phyloP scores from a whole-genome alignment of 1,140 invertebrate genomes.

The Hyles vespertilio region DNA sequence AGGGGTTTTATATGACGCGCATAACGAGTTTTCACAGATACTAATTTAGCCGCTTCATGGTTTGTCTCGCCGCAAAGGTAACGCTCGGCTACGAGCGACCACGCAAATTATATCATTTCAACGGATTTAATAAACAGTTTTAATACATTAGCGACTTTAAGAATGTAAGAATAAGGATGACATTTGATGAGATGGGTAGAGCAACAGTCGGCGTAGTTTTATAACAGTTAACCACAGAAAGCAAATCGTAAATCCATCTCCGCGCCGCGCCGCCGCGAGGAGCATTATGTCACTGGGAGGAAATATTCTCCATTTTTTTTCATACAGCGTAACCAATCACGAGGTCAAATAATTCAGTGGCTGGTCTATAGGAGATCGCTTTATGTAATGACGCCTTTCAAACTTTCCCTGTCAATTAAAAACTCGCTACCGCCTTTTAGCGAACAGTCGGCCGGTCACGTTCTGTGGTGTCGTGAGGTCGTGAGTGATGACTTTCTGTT shows the following conservation, averaged over 20 bases:
- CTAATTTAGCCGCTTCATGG: slow-evolving; percentile 36
- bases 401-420: slow-evolving; percentile 49
- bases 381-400: slow-evolving; percentile 32
- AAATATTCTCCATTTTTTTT: slow-evolving; percentile 22
- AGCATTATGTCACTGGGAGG: slow-evolving; percentile 34
- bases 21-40: slow-evolving; percentile 26
- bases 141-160: slow-evolving; percentile 6
- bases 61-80: slow-evolving; percentile 42
- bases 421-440: slow-evolving; percentile 35
- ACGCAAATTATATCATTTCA: slow-evolving; percentile 51
- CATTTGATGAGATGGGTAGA: slow-evolving; percentile 1
- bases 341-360: slow-evolving; percentile 11
- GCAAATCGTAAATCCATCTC: slow-evolving; percentile 38
- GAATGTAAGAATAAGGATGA: slow-evolving; percentile 5
- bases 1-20: slow-evolving; percentile 23
- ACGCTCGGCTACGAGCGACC: slow-evolving; percentile 38
- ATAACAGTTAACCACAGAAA: slow-evolving; percentile 43
- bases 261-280: slow-evolving; percentile 6
- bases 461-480: slow-evolving; percentile 11
- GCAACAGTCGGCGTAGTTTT: slow-evolving; percentile 13
- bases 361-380: slow-evolving; percentile 5
- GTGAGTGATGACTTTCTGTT: slow-evolving; percentile 26
- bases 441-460: slow-evolving; percentile 28
- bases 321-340: slow-evolving; percentile 11
- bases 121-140: slow-evolving; percentile 19